Percentiles rank a stretch among this genome's conserved stretches.
Conservation (phyloP, 2,888 invertebrate genomes). For the Parnassius mnemosyne region DNA sequence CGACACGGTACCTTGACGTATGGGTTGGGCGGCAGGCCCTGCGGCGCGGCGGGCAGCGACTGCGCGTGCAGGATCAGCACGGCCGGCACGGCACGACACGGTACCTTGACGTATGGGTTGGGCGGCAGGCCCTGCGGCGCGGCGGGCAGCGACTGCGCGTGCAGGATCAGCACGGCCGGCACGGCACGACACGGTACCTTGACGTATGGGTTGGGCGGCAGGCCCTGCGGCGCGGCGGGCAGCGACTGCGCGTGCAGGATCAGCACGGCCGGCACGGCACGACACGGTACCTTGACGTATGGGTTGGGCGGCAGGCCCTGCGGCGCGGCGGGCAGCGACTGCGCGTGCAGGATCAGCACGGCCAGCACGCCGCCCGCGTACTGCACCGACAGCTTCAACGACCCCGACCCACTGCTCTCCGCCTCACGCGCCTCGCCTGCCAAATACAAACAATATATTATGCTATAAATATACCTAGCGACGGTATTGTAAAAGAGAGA, state of each 20-base stretch:
- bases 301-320: conserved; percentile 92
- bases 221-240: too few species aligned
- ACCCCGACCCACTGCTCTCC: conserved; percentile 65
- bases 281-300: conserved; percentile 90
- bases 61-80: too few species aligned
- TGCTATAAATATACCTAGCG: too few species aligned
- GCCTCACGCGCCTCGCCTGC: conserved; percentile 53
- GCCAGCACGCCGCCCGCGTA: conserved; percentile 72
- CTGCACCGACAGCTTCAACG: conserved; percentile 72
- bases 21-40: too few species aligned
- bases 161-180: conserved; percentile 82
- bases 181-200: conserved; percentile 60
- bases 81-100: too few species aligned
- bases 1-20: too few species aligned
- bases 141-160: conserved; percentile 92
- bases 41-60: too few species aligned
- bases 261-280: background rate
- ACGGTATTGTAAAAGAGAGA: too few species aligned
- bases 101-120: too few species aligned
- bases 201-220: background rate
- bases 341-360: conserved; percentile 88
- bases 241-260: background rate
- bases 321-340: conserved; percentile 89
- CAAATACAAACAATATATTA: too few species aligned
- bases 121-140: conserved; percentile 83